Evolutionary conservation across 2,797 vertebrate genomes (phyloP).

Genomic region (Acanthornis magna): DNA sequence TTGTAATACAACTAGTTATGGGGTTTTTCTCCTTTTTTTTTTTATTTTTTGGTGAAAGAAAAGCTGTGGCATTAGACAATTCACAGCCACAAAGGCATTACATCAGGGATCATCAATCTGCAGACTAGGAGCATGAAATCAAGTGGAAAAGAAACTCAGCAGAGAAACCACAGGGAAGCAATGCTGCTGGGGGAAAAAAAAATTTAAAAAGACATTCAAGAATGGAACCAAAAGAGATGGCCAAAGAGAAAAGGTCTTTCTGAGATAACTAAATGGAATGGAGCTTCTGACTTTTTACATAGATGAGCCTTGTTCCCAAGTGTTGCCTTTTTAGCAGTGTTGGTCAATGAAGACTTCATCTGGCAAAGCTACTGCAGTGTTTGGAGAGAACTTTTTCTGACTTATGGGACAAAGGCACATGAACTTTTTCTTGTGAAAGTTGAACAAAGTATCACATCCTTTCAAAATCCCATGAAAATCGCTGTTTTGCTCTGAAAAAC

Average conservation of each 20-base stretch:
- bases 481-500: neutral
- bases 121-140: neutral
- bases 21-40: neutral
- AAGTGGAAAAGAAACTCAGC: neutral
- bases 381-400: neutral
- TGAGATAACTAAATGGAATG: neutral
- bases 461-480: constrained; percentile 13
- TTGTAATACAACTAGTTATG: neutral
- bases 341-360: neutral
- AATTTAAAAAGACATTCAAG: neutral
- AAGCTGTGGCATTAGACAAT: neutral
- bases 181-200: neutral
- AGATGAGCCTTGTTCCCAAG: neutral
- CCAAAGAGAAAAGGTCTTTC: neutral
- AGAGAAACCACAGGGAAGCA: neutral
- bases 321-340: neutral
- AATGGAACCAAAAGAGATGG: neutral
- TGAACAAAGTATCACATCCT: neutral
- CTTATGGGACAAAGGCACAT: neutral
- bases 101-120: neutral
- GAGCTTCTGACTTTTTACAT: neutral
- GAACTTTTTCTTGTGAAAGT: neutral
- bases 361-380: neutral
- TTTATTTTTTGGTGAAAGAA: neutral
- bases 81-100: neutral